Base-by-base conservation (phyloP, 1,140 invertebrate genomes). In the Idris sp. region DNA sequence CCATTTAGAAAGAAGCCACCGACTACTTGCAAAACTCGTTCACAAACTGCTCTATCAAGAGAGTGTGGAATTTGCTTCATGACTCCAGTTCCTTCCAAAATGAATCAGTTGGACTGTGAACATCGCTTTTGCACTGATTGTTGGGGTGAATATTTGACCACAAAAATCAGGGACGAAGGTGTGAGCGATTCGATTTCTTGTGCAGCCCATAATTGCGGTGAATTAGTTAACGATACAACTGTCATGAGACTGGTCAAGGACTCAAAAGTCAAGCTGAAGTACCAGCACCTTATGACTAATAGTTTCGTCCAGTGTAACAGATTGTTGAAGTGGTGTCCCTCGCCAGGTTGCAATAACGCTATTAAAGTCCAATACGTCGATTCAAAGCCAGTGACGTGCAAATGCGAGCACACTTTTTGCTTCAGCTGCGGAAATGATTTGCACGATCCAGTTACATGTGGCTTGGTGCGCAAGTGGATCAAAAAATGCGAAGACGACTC, bases 401-500 rank as follows among this genome's bases (percentile, higher is more conserved):
- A 93, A 80, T 99, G 98, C 87, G 91, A 90, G n/a, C 95, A 97
- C 87, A 93, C 92, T 5, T 99, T 98, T 88, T 98, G 97, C 88
- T 99, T 99, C 89, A 90, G 93, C 35, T 99, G 98, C 89, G 96
- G 96, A 28, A 96, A 99, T 88, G 96, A 97, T 85, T 99, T 98
- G 98, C 98, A 99, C 88, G 98, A 99, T 86, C 98, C 98, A 4
- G 97, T 99, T 1, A 95, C 95, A 78, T 99, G 98, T 88, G 91
- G 93, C 77, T 91, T 97, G 83, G 89, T 99, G 0, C 93, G 92
- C 80, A 96, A 94, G 84, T 99, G 98, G 98, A 97, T 98, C 56
- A 99, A 99, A 88, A 99, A 99, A 88, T 99, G 97, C 89, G 97
- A 98, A 83, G 98, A 99, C 84, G 98, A 99, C 84, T 98, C 96